Evolutionary conservation across 37 sponge, comb jelly and placozoan genomes (phyloP).

Genomic region (Halisarca cf. caerulea): DNA sequence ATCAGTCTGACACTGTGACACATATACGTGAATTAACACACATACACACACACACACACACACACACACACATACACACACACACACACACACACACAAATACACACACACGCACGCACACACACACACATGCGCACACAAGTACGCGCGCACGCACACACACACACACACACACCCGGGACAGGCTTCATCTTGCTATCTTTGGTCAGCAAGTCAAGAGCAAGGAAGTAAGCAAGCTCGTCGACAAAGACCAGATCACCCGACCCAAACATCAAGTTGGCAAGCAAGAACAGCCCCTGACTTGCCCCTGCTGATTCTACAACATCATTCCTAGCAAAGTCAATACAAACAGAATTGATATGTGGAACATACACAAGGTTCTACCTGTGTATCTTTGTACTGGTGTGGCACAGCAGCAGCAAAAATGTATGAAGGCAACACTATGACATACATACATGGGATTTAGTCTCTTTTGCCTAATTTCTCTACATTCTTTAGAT

Average conservation of each 20-base stretch:
- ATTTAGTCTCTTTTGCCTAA: too few species aligned
- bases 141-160: background rate
- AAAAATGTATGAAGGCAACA: too few species aligned
- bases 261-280: constrained; percentile 45
- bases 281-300: constrained; percentile 50
- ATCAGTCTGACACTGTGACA: too few species aligned
- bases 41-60: background rate
- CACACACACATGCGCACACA: background rate
- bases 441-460: too few species aligned
- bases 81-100: background rate
- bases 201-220: constrained; percentile 28
- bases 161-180: constrained; percentile 25
- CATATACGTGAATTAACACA: background rate
- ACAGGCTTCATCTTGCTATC: constrained; percentile 38
- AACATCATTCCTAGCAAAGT: constrained; percentile 61
- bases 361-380: too few species aligned
- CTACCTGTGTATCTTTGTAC: too few species aligned
- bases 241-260: constrained; percentile 79
- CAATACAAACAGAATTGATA: too few species aligned
- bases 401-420: too few species aligned
- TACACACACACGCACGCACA: constrained; percentile 5
- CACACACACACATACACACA: background rate
- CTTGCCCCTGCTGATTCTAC: constrained; percentile 74
- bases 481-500: too few species aligned
- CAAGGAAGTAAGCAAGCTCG: constrained; percentile 72